These are phyloP conservation scores for Syrrhaptes paradoxus DNA, from an alignment of 2,113 vertebrate species.

Conservation along the genomic window DNA sequence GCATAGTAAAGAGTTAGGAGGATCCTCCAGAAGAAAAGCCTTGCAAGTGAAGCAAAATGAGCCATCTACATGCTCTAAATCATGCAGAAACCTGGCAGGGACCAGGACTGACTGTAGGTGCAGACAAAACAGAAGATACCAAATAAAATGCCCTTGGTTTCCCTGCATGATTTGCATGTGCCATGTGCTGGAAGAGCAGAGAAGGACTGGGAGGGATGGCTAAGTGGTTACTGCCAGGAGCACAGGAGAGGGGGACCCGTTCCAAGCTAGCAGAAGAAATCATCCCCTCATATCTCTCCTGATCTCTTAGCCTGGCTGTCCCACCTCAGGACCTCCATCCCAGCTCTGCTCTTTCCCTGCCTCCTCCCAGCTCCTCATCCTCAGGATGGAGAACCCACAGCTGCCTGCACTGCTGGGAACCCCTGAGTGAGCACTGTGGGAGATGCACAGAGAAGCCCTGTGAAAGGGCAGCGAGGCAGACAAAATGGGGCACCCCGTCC, in stretches of 20 bases:
- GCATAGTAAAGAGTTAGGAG: not conserved
- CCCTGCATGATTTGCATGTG: not conserved
- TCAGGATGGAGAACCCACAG: not conserved
- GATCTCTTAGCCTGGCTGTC: not conserved
- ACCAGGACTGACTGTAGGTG: not conserved
- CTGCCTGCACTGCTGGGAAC: not conserved
- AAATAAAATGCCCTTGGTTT: not conserved
- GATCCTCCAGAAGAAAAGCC: not conserved
- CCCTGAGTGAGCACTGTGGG: fast-evolving
- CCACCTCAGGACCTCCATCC: fast-evolving
- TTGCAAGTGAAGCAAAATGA: not conserved
- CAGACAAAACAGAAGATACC: not conserved
- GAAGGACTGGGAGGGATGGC: fast-evolving
- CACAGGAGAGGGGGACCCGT: not conserved
- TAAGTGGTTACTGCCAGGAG: not conserved
- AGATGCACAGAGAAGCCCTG: not conserved
- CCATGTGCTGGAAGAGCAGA: not conserved
- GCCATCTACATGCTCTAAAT: not conserved
- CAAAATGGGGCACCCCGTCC: not conserved
- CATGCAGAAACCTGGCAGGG: not conserved
- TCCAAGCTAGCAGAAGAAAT: not conserved
- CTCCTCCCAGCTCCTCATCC: not conserved
- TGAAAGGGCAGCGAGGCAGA: not conserved
- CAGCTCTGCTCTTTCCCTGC: fast-evolving
- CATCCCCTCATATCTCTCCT: not conserved